Base-by-base conservation (phyloP, 2,113 vertebrate genomes). In the Podarcis cretensis region DNA sequence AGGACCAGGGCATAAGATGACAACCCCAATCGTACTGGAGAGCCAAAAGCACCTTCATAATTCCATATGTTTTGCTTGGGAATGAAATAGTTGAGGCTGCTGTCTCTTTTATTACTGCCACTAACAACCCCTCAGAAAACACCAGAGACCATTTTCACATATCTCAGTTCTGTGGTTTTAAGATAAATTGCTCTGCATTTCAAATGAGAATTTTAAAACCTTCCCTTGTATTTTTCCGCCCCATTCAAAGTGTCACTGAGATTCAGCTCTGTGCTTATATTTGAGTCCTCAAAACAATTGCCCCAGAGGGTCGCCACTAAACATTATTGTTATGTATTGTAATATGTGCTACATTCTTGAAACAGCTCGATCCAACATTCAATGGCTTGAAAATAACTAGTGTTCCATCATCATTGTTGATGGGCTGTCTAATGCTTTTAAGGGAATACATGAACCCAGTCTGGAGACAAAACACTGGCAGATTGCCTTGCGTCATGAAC, bases 401-500 rank as follows among this genome's bases (percentile, higher is more conserved):
- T 88, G 12, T 83, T 95, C 89, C 76, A 90, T 93, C 92, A 94
- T 93, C 76, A 87, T 89, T 93, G 87, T 69, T 93, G 92, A 92
- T 92, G 86, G 88, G n/a, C 69, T 94, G 81, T 95, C 57, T 4
- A 57, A 94, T 14, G 4, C 54, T 86, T 87, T 89, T 88, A 86
- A 48, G 92, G 81, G 93, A 92, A 91, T 63, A 91, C 68, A 77
- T 0, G 76, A 92, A 40, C 84, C 32, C 85, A 92, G 82, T 57
- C 37, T 87, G 59, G 89, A 93, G 89, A 88, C 66, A 89, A 78
- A 65, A 83, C 25, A 16, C 32, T 25, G 1, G 85, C 59, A 92
- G 83, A 87, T 87, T 85, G 90, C 87, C 59, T 91, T 93, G 87
- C 73, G 40, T 1, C 73, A 54, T 1, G 0, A 73, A 14, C 66